These are phyloP conservation scores for Trichechus manatus DNA, from an alignment of 2,113 vertebrate species.

Conservation along the genomic window DNA sequence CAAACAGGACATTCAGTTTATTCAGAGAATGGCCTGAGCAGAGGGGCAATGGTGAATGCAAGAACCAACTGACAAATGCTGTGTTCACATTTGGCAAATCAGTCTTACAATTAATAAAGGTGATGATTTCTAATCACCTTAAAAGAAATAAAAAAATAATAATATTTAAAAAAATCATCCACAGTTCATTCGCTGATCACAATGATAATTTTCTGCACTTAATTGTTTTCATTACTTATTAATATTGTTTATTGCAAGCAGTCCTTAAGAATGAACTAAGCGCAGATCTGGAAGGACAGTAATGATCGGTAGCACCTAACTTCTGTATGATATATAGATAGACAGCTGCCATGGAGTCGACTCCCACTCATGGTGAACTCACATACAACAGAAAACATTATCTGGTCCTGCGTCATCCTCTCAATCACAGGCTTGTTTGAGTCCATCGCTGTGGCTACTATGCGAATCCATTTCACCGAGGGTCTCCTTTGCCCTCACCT, in stretches of 20 bases:
- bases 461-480: too few species aligned
- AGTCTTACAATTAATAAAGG: not conserved
- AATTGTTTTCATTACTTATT: not conserved
- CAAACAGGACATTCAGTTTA: not conserved
- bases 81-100: not conserved
- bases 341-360: not conserved
- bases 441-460: too few species aligned
- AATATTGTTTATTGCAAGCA: not conserved
- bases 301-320: not conserved
- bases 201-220: not conserved
- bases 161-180: not conserved
- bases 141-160: not conserved
- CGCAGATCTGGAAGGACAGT: not conserved
- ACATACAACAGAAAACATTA: not conserved
- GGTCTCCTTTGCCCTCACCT: too few species aligned
- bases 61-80: not conserved
- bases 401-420: too few species aligned
- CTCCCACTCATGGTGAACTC: not conserved
- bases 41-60: not conserved
- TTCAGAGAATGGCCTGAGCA: not conserved
- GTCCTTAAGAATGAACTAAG: not conserved
- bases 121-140: not conserved
- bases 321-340: not conserved
- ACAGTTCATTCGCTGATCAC: not conserved
- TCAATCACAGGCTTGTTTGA: too few species aligned